A percentile compares a stretch with the other conserved stretches of the same genome.
These are phyloP conservation scores for Pegoplata infirma DNA, from an alignment of 2,888 invertebrate genomes.

Conservation along the genomic window DNA sequence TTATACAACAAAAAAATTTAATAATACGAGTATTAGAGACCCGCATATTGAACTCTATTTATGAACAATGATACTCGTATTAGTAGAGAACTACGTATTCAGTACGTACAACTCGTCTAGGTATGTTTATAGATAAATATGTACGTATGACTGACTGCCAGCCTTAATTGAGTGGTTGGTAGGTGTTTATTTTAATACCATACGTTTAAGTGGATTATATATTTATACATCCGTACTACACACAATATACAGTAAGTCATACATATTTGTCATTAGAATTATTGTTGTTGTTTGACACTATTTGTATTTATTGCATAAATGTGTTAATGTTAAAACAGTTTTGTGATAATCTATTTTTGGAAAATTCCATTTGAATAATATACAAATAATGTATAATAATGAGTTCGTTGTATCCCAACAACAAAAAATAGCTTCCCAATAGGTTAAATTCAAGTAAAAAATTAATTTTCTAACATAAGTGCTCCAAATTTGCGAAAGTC, in stretches of 20 bases:
- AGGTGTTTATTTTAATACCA: conserved; percentile 50
- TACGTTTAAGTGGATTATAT: conserved; percentile 60
- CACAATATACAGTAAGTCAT: too few relatives aligned
- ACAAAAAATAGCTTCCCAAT: too few relatives aligned
- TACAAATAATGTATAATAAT: too few relatives aligned
- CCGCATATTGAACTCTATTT: conserved; percentile 28
- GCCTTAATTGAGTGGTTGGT: conserved; percentile 43
- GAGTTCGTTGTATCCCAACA: too few relatives aligned
- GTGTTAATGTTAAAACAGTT: conserved; percentile 36
- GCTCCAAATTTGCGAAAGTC: too few relatives aligned
- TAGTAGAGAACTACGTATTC: background rate
- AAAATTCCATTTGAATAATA: conserved; percentile 47
- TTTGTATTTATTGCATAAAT: conserved; percentile 8
- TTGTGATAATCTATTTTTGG: conserved; percentile 47
- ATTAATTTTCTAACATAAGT: too few relatives aligned
- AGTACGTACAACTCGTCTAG: too few relatives aligned
- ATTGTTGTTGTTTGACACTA: conserved; percentile 6
- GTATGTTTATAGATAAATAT: background rate
- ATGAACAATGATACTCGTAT: background rate
- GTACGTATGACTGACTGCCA: background rate
- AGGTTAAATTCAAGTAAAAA: too few relatives aligned
- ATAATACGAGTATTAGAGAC: background rate
- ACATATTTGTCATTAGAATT: conserved; percentile 26
- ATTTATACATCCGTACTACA: conserved; percentile 20
- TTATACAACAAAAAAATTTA: conserved; percentile 15